Percentiles rank a stretch among this genome's conserved stretches.
Evolutionary conservation across 2,888 invertebrate genomes (phyloP).

Genomic region (Drosophila paramelanica): DNA sequence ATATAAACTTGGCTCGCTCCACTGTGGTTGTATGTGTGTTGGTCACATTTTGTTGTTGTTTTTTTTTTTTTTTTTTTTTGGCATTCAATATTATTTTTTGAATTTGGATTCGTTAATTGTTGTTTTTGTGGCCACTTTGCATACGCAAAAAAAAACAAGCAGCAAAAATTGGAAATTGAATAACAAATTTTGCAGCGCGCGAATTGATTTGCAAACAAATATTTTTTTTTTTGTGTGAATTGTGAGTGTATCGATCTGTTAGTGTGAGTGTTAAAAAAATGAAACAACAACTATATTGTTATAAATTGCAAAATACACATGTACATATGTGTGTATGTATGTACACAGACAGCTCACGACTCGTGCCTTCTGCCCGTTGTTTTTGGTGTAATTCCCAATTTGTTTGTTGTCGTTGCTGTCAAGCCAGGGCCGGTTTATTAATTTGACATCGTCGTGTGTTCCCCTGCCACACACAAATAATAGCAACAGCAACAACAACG

Average conservation of each 20-base stretch:
- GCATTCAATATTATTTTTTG: slow-evolving; percentile 30
- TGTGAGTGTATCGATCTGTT: slow-evolving; percentile 9
- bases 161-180: slow-evolving; percentile 57
- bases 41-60: slow-evolving; percentile 40
- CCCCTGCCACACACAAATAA: slow-evolving; percentile 51
- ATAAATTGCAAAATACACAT: slow-evolving; percentile 49
- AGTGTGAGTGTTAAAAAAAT: slow-evolving; percentile 39
- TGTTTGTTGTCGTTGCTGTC: slow-evolving; percentile 41
- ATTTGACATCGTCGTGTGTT: slow-evolving; percentile 66
- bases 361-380: slow-evolving; percentile 21
- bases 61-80: slow-evolving; percentile 35
- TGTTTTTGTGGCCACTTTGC: slow-evolving; percentile 47
- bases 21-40: slow-evolving; percentile 33
- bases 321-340: slow-evolving; percentile 1
- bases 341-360: slow-evolving; percentile 49
- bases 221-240: slow-evolving; percentile 30
- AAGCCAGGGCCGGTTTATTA: slow-evolving; percentile 73
- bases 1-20: slow-evolving; percentile 46
- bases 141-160: slow-evolving; percentile 39
- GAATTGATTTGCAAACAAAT: slow-evolving; percentile 71
- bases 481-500: slow-evolving; percentile 7
- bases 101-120: slow-evolving; percentile 43
- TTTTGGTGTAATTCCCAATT: slow-evolving; percentile 44
- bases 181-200: slow-evolving; percentile 50
- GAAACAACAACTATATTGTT: slow-evolving; percentile 32